These are phyloP conservation scores for Ridgeia piscesae DNA, from an alignment of 1,140 invertebrate genomes.

Conservation along the genomic window DNA sequence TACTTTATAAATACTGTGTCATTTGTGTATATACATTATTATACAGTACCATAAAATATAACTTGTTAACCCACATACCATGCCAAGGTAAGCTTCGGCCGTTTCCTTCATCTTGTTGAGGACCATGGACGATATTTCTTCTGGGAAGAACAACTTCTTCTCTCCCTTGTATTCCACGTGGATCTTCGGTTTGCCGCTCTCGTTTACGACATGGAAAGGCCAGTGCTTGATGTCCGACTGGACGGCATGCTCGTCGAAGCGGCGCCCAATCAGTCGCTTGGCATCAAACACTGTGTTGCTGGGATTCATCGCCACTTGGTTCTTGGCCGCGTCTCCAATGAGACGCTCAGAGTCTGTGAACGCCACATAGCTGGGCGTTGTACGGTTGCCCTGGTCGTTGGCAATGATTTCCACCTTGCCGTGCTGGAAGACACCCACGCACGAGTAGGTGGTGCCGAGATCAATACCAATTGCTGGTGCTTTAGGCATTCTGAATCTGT, in stretches of 20 bases:
- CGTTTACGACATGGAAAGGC: conserved; percentile 77
- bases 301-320: conserved; percentile 77
- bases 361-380: conserved; percentile 86
- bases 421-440: conserved; percentile 65
- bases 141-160: conserved; percentile 84
- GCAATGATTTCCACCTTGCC: conserved; percentile 80
- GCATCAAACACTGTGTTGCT: conserved; percentile 92
- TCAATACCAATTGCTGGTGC: conserved; percentile 61
- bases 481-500: conserved; percentile 31
- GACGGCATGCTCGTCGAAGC: conserved; percentile 74
- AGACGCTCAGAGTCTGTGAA: conserved; percentile 86
- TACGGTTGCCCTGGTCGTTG: conserved; percentile 88
- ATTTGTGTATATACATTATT: too few relatives aligned
- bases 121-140: conserved; percentile 90
- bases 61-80: background rate
- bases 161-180: conserved; percentile 82
- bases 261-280: conserved; percentile 75
- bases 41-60: too few relatives aligned
- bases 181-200: conserved; percentile 74
- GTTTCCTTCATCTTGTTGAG: conserved; percentile 87
- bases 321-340: conserved; percentile 77
- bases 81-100: conserved; percentile 88
- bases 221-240: conserved; percentile 67
- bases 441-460: conserved; percentile 63
- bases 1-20: too few relatives aligned